phyloP scores from a whole-genome alignment of 2,113 vertebrate species.

The Clarias magur region DNA sequence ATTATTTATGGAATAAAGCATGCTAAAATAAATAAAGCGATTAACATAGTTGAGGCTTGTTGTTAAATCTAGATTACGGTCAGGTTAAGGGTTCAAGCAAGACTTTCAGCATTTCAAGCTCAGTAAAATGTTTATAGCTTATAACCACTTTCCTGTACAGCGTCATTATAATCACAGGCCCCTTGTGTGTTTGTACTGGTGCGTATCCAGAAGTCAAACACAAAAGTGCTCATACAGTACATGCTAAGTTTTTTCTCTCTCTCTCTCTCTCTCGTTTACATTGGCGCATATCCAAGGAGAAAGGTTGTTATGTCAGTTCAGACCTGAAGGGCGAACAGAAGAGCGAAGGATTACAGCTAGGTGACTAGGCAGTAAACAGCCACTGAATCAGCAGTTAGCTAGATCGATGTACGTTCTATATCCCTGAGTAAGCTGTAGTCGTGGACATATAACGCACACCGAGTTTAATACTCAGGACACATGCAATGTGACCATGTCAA shows the following conservation, averaged over 20 bases:
- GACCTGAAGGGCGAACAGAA: neutral
- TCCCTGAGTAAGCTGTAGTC: neutral
- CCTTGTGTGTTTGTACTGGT: conserved; percentile 28
- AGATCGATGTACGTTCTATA: neutral
- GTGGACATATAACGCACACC: neutral
- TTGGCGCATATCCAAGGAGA: neutral
- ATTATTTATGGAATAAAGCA: conserved; percentile 7
- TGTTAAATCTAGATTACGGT: neutral
- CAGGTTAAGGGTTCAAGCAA: conserved; percentile 16
- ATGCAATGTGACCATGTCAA: neutral
- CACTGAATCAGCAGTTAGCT: neutral
- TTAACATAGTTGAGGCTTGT: conserved; percentile 1
- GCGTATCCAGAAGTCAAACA: conserved; percentile 21
- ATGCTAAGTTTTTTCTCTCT: neutral
- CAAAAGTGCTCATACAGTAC: neutral
- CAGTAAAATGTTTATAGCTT: conserved; percentile 10
- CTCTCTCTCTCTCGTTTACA: neutral
- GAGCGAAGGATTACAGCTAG: neutral
- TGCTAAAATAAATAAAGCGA: neutral
- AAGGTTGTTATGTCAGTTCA: neutral
- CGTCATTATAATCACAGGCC: neutral
- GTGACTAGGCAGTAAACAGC: neutral
- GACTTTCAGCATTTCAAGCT: neutral
- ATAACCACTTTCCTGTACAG: conserved; percentile 4
- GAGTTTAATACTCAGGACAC: neutral